A percentile compares a stretch with the other conserved stretches of the same genome.
Conservation (phyloP, 2,113 vertebrate species). For the Crotalus tigris region DNA sequence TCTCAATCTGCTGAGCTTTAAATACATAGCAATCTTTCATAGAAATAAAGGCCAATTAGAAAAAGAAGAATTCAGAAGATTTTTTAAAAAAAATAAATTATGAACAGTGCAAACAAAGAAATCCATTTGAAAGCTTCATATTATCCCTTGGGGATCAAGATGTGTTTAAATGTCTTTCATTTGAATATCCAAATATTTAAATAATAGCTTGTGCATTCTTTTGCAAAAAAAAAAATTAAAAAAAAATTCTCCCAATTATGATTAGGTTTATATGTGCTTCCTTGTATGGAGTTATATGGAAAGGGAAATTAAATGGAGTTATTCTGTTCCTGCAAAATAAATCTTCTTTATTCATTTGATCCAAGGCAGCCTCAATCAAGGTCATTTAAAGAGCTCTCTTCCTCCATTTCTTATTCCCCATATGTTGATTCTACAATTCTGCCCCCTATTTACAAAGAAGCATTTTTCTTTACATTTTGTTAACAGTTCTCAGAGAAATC, state of each 20-base stretch:
- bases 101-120: constrained; percentile 53
- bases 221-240: constrained; percentile 31
- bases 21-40: constrained; percentile 24
- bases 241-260: constrained; percentile 52
- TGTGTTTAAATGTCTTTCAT: constrained; percentile 54
- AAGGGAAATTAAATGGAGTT: background rate
- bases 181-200: constrained; percentile 41
- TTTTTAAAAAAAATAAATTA: constrained; percentile 21
- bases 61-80: constrained; percentile 23
- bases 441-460: constrained; percentile 53
- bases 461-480: constrained; percentile 40
- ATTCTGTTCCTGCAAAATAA: constrained; percentile 59
- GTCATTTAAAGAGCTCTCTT: constrained; percentile 67
- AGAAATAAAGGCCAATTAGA: constrained; percentile 42
- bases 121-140: constrained; percentile 37
- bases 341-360: constrained; percentile 69
- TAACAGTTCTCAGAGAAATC: constrained; percentile 51
- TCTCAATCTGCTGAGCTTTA: background rate
- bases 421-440: constrained; percentile 61
- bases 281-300: constrained; percentile 35
- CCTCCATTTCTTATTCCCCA: constrained; percentile 56
- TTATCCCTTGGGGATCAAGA: constrained; percentile 16
- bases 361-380: constrained; percentile 66
- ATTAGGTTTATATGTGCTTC: constrained; percentile 49
- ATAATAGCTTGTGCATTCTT: constrained; percentile 24